phyloP scores from a whole-genome alignment of 2,888 invertebrate species.

The Actias luna region DNA sequence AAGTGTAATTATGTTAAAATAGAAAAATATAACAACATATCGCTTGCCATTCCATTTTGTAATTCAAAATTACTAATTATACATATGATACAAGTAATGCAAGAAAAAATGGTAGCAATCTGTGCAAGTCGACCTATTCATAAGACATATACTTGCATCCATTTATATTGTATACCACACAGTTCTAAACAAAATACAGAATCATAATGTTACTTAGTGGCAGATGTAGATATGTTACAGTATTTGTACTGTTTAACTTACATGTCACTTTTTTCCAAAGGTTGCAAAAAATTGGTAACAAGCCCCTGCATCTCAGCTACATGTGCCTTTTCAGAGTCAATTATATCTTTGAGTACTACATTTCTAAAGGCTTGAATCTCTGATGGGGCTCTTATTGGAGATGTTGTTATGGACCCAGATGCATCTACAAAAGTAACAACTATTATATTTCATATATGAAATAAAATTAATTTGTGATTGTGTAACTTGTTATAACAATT shows the following conservation, averaged over 20 bases:
- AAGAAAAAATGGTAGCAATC: too few species aligned
- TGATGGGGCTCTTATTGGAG: conserved; percentile 84
- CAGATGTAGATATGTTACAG: too few species aligned
- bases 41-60: too few species aligned
- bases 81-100: too few species aligned
- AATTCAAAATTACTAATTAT: too few species aligned
- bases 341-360: conserved; percentile 93
- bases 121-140: too few species aligned
- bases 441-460: too few species aligned
- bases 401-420: conserved; percentile 82
- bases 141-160: too few species aligned
- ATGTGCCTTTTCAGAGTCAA: conserved; percentile 96
- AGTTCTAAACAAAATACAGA: background rate
- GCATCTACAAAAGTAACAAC: conserved; percentile 65
- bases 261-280: conserved; percentile 93
- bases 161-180: background rate
- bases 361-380: conserved; percentile 90
- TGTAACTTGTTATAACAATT: too few species aligned
- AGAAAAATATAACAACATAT: too few species aligned
- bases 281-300: conserved; percentile 91
- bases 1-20: too few species aligned
- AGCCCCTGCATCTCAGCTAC: conserved; percentile 94
- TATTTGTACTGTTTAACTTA: conserved; percentile 77
- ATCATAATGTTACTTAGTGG: background rate
- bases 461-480: too few species aligned